Percentiles rank a stretch among this genome's conserved stretches.
phyloP scores from a whole-genome alignment of 2,113 vertebrate species.

The Dasyurus viverrinus region DNA sequence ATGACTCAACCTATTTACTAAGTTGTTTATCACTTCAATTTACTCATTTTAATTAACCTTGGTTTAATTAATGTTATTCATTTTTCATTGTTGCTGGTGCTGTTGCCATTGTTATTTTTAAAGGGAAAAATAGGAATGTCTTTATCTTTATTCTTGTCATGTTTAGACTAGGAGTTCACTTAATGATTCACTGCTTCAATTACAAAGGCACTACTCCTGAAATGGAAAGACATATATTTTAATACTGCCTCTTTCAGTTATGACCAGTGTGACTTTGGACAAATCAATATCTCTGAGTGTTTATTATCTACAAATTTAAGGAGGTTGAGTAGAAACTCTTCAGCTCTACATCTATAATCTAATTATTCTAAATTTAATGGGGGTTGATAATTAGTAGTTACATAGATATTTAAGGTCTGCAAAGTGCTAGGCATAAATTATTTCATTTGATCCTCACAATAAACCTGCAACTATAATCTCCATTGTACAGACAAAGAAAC shows the following conservation, averaged over 20 bases:
- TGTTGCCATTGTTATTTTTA: conserved; percentile 33
- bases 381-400: not conserved
- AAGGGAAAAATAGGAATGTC: conserved; percentile 13
- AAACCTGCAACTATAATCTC: not conserved
- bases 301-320: not conserved
- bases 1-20: not conserved
- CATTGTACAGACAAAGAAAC: not conserved
- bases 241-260: not conserved
- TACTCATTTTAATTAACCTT: conserved; percentile 40
- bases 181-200: not conserved
- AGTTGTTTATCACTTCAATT: conserved; percentile 12
- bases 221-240: not conserved
- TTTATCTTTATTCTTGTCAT: conserved; percentile 20
- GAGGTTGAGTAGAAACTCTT: not conserved
- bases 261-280: not conserved
- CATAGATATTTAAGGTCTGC: not conserved
- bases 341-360: not conserved
- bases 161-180: conserved; percentile 22
- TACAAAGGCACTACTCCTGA: not conserved
- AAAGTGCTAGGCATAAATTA: not conserved
- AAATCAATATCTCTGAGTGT: not conserved
- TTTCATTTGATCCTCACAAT: not conserved
- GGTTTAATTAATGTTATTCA: conserved; percentile 1
- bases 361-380: not conserved
- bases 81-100: not conserved